These are phyloP conservation scores for Neodon shergylaensis DNA, from an alignment of 2,113 vertebrate species.

Conservation along the genomic window DNA sequence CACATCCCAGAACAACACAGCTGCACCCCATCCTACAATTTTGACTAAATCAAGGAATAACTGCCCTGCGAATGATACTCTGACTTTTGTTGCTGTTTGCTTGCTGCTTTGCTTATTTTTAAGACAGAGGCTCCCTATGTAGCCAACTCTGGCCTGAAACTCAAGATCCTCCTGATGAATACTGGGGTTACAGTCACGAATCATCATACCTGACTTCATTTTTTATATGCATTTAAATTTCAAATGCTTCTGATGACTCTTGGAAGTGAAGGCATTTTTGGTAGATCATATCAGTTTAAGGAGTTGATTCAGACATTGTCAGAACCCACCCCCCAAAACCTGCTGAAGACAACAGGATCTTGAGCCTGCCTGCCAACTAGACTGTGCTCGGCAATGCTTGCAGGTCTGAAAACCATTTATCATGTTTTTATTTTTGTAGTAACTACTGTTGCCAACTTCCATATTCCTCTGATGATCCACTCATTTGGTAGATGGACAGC, in stretches of 20 bases:
- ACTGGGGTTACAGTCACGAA: background rate
- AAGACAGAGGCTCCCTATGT: background rate
- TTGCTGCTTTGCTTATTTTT: background rate
- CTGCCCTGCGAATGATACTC: background rate
- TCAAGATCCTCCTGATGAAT: background rate
- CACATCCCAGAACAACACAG: background rate
- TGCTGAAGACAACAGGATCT: conserved; percentile 20
- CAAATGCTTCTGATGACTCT: conserved; percentile 37
- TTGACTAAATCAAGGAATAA: background rate
- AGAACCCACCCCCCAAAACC: conserved; percentile 25
- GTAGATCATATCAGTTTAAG: background rate
- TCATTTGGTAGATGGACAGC: conserved; percentile 43
- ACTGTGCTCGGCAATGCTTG: conserved; percentile 66
- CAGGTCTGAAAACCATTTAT: conserved; percentile 70
- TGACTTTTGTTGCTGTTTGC: background rate
- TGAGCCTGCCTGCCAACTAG: conserved; percentile 40
- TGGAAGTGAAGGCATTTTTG: conserved; percentile 33
- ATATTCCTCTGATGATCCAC: conserved; percentile 73
- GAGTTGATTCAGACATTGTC: conserved; percentile 52
- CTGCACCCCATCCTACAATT: background rate
- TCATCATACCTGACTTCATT: no score
- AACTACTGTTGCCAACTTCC: conserved; percentile 72
- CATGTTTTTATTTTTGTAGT: conserved; percentile 73
- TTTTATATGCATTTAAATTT: conserved; percentile 28
- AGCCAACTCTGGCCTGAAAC: background rate